Conservation (phyloP, 2,113 vertebrate species). For the Hippocampus zosterae region DNA sequence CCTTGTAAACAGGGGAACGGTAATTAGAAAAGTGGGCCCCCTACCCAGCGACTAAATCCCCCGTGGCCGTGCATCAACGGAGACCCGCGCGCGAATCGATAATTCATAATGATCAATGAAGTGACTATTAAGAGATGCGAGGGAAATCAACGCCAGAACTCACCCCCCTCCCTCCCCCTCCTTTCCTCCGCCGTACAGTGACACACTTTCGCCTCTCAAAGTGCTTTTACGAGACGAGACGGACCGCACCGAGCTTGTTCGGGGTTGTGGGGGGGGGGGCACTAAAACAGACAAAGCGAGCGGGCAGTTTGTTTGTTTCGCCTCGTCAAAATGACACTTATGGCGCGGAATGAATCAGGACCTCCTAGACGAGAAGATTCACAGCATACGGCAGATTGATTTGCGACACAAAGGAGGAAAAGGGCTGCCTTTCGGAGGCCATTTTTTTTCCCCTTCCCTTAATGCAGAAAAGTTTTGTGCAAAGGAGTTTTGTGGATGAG, state of each 20-base stretch:
- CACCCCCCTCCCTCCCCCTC: no score
- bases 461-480: slow-evolving; percentile 17
- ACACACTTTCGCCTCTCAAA: neutral
- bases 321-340: neutral
- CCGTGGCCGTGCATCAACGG: neutral
- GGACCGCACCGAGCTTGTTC: neutral
- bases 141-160: neutral
- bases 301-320: slow-evolving; percentile 1
- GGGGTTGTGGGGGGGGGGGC: no score
- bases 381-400: neutral
- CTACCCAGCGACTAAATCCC: neutral
- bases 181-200: neutral
- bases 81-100: neutral
- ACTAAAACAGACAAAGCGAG: neutral
- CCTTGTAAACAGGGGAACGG: neutral
- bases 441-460: neutral
- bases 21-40: neutral
- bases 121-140: neutral
- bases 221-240: neutral
- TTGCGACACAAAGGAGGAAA: neutral
- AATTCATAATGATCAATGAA: neutral
- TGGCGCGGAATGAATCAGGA: slow-evolving; percentile 1
- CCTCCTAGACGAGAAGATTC: neutral
- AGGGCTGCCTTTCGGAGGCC: neutral
- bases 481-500: slow-evolving; percentile 1